phyloP scores from a whole-genome alignment of 2,888 invertebrate genomes.

The Mylabris sibirica region DNA sequence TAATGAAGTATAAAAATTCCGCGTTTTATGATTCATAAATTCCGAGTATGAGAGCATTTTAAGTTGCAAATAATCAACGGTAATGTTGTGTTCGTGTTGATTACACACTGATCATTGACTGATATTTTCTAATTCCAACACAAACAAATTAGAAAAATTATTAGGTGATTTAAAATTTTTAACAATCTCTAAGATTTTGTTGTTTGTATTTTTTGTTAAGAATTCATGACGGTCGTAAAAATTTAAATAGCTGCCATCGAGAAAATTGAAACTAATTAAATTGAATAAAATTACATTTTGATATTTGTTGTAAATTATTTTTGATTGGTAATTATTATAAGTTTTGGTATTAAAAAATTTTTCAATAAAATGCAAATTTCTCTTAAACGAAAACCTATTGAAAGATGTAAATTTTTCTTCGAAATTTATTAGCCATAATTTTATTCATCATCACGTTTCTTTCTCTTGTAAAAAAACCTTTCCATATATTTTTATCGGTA shows the following conservation, averaged over 20 bases:
- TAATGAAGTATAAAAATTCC: constrained; percentile 33
- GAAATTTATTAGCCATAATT: not conserved
- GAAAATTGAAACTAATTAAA: not conserved
- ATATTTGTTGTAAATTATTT: not conserved
- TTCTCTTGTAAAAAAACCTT: not conserved
- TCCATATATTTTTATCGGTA: constrained; percentile 17
- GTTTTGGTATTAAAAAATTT: not conserved
- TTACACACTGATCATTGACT: not conserved
- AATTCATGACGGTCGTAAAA: constrained; percentile 29
- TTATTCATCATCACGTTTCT: not conserved
- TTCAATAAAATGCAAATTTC: not conserved
- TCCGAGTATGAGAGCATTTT: constrained; percentile 29
- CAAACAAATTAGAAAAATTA: too few relatives aligned
- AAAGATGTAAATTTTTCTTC: too few relatives aligned
- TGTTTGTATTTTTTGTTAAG: not conserved
- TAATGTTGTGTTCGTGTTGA: constrained; percentile 13
- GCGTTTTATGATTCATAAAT: constrained; percentile 31
- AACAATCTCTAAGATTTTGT: not conserved
- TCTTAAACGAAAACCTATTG: not conserved
- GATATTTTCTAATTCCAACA: too few relatives aligned
- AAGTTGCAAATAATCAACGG: constrained; percentile 18
- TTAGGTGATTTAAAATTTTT: too few relatives aligned
- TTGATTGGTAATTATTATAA: not conserved
- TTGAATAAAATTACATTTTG: not conserved
- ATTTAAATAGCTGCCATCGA: constrained; percentile 15